Conservation (phyloP, 2,113 vertebrate genomes). For the Etheostoma spectabile region DNA sequence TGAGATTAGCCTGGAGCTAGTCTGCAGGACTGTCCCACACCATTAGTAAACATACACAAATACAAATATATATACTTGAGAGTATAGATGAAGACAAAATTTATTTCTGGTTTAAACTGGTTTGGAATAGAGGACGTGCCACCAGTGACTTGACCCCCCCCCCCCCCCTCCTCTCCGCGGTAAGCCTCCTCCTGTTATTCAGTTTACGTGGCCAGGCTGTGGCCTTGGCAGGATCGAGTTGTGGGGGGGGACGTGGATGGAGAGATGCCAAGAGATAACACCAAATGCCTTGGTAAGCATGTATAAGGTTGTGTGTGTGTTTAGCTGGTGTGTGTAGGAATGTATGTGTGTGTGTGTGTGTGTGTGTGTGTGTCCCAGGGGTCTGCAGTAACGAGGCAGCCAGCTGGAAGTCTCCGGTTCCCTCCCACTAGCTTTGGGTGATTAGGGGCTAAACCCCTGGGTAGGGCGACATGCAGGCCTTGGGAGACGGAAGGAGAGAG, state of each 20-base stretch:
- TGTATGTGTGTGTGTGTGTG: constrained; percentile 68
- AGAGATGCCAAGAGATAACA: constrained; percentile 80
- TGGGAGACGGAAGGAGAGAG: constrained; percentile 14
- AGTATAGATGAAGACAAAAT: not conserved
- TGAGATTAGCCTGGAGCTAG: not conserved
- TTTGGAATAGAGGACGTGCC: constrained; percentile 44
- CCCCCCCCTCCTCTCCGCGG: too few relatives aligned
- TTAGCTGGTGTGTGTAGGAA: constrained; percentile 66
- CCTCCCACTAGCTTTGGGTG: constrained; percentile 75
- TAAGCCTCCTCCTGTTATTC: constrained; percentile 62
- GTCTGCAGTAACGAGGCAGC: constrained; percentile 77
- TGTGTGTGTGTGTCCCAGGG: constrained; percentile 65
- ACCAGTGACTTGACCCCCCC: constrained; percentile 40
- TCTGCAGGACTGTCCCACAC: not conserved
- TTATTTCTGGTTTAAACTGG: constrained; percentile 61
- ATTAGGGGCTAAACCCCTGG: constrained; percentile 78
- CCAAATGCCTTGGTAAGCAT: constrained; percentile 74
- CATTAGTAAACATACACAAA: not conserved
- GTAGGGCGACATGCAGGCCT: constrained; percentile 73
- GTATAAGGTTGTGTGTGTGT: constrained; percentile 68
- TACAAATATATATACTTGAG: not conserved
- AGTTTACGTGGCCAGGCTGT: constrained; percentile 58
- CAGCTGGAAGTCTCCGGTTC: constrained; percentile 79
- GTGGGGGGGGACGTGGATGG: constrained; percentile 59
- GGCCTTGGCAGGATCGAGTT: constrained; percentile 70